These are phyloP conservation scores for Drosophila tanythrix DNA, from an alignment of 2,888 invertebrate genomes.

Conservation along the genomic window DNA sequence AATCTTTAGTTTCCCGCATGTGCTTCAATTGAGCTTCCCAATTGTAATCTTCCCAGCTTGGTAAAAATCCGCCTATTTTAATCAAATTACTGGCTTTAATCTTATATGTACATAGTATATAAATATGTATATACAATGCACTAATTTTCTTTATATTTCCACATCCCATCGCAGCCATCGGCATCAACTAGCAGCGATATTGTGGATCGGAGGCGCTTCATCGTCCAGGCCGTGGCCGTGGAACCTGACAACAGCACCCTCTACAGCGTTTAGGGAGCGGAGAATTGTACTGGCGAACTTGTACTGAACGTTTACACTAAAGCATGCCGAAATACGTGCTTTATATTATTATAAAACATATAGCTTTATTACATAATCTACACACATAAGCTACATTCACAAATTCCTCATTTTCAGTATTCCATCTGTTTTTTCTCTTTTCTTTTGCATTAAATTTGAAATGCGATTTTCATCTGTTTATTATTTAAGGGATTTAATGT, in stretches of 20 bases:
- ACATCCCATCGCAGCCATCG: slow-evolving; percentile 45
- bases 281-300: not conserved
- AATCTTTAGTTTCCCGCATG: slow-evolving; percentile 22
- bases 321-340: slow-evolving; percentile 26
- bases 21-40: slow-evolving; percentile 12
- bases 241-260: slow-evolving; percentile 82
- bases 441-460: slow-evolving; percentile 1
- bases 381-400: slow-evolving; percentile 9
- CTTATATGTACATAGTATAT: not conserved
- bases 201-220: slow-evolving; percentile 81
- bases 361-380: slow-evolving; percentile 47
- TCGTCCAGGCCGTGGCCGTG: slow-evolving; percentile 82
- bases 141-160: not conserved
- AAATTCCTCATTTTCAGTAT: slow-evolving; percentile 23
- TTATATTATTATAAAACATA: slow-evolving; percentile 38
- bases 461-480: slow-evolving; percentile 12
- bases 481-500: not conserved
- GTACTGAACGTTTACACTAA: slow-evolving; percentile 27
- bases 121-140: not conserved
- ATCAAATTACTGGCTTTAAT: not conserved
- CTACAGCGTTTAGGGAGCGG: slow-evolving; percentile 63
- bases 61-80: not conserved
- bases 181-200: slow-evolving; percentile 33
- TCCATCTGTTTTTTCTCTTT: not conserved
- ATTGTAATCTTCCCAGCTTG: slow-evolving; percentile 16